Percentiles rank a stretch among this genome's conserved stretches.
These are phyloP conservation scores for Megaptera novaeangliae DNA, from an alignment of 2,113 vertebrate genomes.

Conservation along the genomic window DNA sequence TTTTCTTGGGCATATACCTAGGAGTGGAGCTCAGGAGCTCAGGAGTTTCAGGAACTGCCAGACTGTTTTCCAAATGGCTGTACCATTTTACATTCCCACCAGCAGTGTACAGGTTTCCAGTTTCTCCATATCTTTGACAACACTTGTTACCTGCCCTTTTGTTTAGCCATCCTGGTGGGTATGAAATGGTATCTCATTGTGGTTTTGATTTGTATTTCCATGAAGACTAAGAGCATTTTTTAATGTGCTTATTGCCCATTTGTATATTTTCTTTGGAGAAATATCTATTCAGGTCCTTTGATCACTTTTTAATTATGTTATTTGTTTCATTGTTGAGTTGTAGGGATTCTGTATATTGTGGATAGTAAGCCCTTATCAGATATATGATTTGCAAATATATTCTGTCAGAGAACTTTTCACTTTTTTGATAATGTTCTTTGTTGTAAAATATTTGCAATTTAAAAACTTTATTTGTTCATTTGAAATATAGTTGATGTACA, in stretches of 20 bases:
- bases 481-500: neutral
- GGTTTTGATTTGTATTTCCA: neutral
- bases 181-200: neutral
- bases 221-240: neutral
- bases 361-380: neutral
- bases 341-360: neutral
- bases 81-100: neutral
- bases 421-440: neutral
- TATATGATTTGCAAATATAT: neutral
- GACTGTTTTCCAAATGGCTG: neutral
- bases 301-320: neutral
- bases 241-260: neutral
- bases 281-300: neutral
- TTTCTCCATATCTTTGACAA: neutral
- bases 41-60: neutral
- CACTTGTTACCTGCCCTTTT: neutral
- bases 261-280: neutral
- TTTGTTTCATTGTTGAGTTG: neutral
- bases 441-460: neutral
- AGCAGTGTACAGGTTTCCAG: neutral
- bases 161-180: neutral
- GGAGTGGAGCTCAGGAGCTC: neutral
- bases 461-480: neutral
- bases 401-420: neutral
- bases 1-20: neutral